Conservation (phyloP, 2,797 vertebrate genomes). For the Phataginus tricuspis region DNA sequence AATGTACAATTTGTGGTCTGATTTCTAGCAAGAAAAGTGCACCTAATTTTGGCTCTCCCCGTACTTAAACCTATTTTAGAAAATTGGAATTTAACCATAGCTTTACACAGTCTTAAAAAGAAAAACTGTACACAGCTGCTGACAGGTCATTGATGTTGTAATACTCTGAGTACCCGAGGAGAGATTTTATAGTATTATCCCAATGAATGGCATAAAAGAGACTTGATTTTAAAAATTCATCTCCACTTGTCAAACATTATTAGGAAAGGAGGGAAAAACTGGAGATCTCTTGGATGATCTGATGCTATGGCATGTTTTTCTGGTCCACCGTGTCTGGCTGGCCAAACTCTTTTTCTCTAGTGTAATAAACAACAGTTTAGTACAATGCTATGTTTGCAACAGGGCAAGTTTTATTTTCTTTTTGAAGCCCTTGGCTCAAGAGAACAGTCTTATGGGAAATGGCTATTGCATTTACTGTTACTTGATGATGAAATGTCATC, state of each 20-base stretch:
- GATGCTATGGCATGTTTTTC: conserved; percentile 25
- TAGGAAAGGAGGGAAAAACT: conserved; percentile 59
- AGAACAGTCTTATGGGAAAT: conserved; percentile 83
- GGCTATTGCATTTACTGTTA: conserved; percentile 82
- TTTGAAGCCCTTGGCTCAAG: conserved; percentile 79
- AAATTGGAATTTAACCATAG: conserved; percentile 75
- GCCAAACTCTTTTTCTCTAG: conserved; percentile 12
- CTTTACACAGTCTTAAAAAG: conserved; percentile 73
- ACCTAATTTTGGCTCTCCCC: conserved; percentile 64
- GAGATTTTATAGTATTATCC: conserved; percentile 56
- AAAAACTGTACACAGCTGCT: conserved; percentile 65
- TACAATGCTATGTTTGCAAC: conserved; percentile 58
- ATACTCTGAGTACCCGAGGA: conserved; percentile 53
- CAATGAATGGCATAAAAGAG: conserved; percentile 68
- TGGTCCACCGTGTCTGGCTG: conserved; percentile 50
- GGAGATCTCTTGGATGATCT: conserved; percentile 55
- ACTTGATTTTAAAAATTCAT: conserved; percentile 75
- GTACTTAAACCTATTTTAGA: conserved; percentile 70
- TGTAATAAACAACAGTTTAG: conserved; percentile 68
- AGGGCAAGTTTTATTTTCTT: conserved; percentile 70
- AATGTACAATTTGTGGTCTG: conserved; percentile 72
- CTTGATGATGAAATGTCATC: conserved; percentile 82
- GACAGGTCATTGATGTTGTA: conserved; percentile 71
- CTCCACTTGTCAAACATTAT: conserved; percentile 67
- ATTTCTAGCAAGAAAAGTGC: conserved; percentile 64